A percentile compares a stretch with the other conserved stretches of the same genome.
phyloP scores from a whole-genome alignment of 2,888 invertebrate genomes.

The Drosophila fungiperda region DNA sequence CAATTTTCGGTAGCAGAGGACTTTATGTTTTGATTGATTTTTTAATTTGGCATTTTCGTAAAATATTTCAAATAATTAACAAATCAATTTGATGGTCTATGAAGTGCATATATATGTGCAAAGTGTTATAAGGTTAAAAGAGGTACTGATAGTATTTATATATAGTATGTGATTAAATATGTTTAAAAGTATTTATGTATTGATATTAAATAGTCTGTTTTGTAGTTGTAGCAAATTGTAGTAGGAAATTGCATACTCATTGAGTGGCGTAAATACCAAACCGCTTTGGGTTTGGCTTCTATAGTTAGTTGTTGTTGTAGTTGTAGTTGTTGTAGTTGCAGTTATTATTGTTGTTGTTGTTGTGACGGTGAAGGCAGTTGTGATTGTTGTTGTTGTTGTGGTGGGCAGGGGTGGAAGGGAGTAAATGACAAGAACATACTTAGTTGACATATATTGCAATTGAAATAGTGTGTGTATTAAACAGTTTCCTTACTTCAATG shows the following conservation, averaged over 20 bases:
- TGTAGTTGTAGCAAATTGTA: conserved; percentile 24
- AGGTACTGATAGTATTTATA: neutral
- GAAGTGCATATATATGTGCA: conserved; percentile 47
- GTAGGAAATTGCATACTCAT: conserved; percentile 82
- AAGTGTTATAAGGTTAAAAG: neutral
- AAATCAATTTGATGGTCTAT: conserved; percentile 65
- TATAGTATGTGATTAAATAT: conserved; percentile 10
- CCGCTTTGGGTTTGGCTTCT: conserved; percentile 82
- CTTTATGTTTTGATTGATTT: too few species aligned
- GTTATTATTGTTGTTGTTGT: conserved; percentile 26
- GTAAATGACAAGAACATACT: conserved; percentile 52
- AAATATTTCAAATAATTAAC: conserved; percentile 63
- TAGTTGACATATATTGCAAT: conserved; percentile 48
- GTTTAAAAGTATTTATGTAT: conserved; percentile 32
- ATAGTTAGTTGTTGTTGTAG: conserved; percentile 50
- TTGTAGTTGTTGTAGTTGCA: conserved; percentile 28
- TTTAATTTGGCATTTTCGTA: conserved; percentile 21
- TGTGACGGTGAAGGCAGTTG: conserved; percentile 20
- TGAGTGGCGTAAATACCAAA: conserved; percentile 84
- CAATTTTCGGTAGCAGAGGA: conserved; percentile 28
- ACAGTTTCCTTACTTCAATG: conserved; percentile 16
- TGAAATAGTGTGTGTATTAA: conserved; percentile 34
- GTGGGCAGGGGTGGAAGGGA: conserved; percentile 19
- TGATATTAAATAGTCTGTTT: conserved; percentile 38
- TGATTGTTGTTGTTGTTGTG: conserved; percentile 27